Percentiles rank a stretch among this genome's conserved stretches.
phyloP scores from a whole-genome alignment of 2,797 vertebrate genomes.

The Gadopsis marmoratus region DNA sequence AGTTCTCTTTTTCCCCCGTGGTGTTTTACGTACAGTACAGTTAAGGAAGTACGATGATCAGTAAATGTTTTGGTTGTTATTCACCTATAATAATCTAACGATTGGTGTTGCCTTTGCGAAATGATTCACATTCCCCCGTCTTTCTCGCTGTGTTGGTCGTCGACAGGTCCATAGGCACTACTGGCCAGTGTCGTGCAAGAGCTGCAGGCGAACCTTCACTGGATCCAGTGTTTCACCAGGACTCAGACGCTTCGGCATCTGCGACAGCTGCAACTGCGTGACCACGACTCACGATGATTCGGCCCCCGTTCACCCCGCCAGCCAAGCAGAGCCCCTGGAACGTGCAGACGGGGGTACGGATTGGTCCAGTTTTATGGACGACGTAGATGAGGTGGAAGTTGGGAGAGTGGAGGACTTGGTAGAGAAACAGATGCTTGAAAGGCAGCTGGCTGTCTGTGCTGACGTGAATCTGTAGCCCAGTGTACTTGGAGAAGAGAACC shows the following conservation, averaged over 20 bases:
- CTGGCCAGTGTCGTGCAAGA: slow-evolving; percentile 95
- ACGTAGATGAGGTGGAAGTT: slow-evolving; percentile 92
- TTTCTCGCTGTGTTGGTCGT: slow-evolving; percentile 2
- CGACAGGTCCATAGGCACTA: slow-evolving; percentile 93
- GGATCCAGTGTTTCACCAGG: slow-evolving; percentile 89
- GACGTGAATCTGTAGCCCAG: slow-evolving; percentile 44
- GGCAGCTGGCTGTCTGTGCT: slow-evolving; percentile 69
- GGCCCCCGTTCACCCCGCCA: slow-evolving; percentile 84
- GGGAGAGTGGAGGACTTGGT: slow-evolving; percentile 89
- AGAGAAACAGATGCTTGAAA: slow-evolving; percentile 86
- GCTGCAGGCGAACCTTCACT: slow-evolving; percentile 93
- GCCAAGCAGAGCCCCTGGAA: slow-evolving; percentile 86
- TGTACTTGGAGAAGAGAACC: neutral
- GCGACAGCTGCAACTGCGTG: slow-evolving; percentile 94
- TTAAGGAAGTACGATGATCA: neutral
- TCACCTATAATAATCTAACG: neutral
- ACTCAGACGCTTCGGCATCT: slow-evolving; percentile 92
- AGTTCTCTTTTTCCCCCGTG: neutral
- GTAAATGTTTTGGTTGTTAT: neutral
- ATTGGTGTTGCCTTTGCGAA: neutral
- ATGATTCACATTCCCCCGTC: slow-evolving; percentile 7
- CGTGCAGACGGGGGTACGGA: slow-evolving; percentile 87
- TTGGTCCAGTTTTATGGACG: slow-evolving; percentile 96
- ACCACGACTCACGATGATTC: slow-evolving; percentile 91
- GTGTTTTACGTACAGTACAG: slow-evolving; percentile 10